Percentiles rank a stretch among this genome's conserved stretches.
Evolutionary conservation across 1,140 invertebrate species (phyloP).

Genomic region (Oedothorax gibbosus): DNA sequence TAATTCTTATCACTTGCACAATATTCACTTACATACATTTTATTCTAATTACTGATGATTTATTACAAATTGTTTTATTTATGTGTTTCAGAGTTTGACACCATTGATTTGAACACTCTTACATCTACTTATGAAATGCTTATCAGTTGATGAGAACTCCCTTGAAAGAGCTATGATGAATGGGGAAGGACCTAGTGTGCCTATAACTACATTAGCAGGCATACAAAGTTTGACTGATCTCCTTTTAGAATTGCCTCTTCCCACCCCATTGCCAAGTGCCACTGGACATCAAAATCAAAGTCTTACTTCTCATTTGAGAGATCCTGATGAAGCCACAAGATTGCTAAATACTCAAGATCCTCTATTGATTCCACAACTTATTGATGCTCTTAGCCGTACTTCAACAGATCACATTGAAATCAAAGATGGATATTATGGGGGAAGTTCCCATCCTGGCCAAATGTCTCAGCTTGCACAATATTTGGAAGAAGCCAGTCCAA

Average conservation of each 20-base stretch:
- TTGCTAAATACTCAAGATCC: conserved; percentile 72
- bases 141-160: neutral
- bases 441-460: conserved; percentile 73
- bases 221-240: conserved; percentile 95
- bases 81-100: no score
- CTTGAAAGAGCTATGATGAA: conserved; percentile 75
- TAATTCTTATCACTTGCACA: no score
- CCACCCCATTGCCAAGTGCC: conserved; percentile 87
- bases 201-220: conserved; percentile 96
- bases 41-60: no score
- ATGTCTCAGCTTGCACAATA: conserved; percentile 76
- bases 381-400: conserved; percentile 84
- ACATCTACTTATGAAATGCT: no score
- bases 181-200: conserved; percentile 96
- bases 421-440: conserved; percentile 83
- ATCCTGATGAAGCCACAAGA: conserved; percentile 91
- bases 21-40: no score
- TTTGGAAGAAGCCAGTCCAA: conserved; percentile 82
- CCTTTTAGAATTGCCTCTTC: conserved; percentile 92
- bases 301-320: conserved; percentile 85
- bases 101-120: no score
- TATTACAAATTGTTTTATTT: no score
- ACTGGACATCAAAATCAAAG: conserved; percentile 71
- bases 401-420: conserved; percentile 91
- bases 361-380: conserved; percentile 72